Conservation (phyloP, 2,888 invertebrate species). For the Diplolepis rosae region DNA sequence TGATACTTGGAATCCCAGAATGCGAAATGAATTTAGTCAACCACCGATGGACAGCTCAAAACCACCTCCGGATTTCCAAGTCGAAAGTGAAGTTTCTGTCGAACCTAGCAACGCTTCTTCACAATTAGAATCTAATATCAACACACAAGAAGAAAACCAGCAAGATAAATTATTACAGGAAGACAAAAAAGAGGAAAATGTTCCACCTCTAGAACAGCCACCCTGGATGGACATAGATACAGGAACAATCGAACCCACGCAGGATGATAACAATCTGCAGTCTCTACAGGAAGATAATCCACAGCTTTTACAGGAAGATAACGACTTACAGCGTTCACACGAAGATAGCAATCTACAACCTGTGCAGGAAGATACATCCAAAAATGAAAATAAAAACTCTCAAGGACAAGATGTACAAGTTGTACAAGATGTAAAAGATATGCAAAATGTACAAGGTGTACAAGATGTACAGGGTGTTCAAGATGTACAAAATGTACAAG, state of each 20-base stretch:
- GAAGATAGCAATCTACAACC: neutral
- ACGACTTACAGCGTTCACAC: no score
- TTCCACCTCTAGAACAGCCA: constrained; percentile 54
- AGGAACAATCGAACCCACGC: constrained; percentile 35
- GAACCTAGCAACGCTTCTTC: neutral
- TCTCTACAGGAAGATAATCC: neutral
- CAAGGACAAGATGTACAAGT: constrained; percentile 17
- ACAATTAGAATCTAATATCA: neutral
- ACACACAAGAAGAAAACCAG: neutral
- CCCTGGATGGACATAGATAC: constrained; percentile 59
- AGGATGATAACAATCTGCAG: neutral
- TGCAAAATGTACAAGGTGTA: no score
- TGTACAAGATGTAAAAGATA: no score
- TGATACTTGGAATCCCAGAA: constrained; percentile 27
- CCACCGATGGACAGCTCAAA: constrained; percentile 13
- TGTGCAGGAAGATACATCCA: neutral
- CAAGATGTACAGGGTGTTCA: no score
- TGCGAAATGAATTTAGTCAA: constrained; percentile 28
- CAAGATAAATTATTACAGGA: neutral
- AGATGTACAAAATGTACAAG: no score
- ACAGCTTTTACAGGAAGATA: neutral
- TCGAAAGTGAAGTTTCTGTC: neutral
- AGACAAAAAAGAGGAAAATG: neutral
- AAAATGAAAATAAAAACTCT: neutral
- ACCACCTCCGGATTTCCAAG: constrained; percentile 9